Evolutionary conservation across 1,140 invertebrate genomes (phyloP).

Genomic region (Tachypleus tridentatus): DNA sequence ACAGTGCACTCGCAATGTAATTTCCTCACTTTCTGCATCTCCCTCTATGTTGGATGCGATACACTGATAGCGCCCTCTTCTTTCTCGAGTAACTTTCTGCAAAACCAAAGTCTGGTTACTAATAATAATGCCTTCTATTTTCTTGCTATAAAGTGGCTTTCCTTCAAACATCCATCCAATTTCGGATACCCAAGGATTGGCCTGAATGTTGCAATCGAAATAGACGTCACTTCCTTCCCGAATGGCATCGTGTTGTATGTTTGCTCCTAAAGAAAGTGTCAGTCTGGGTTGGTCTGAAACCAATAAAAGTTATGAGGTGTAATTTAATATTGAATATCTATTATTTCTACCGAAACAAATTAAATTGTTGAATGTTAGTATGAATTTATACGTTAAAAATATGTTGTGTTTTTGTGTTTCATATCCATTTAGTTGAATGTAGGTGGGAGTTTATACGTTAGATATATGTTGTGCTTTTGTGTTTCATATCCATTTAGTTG

Average conservation of each 20-base stretch:
- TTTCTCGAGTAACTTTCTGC: slow-evolving; percentile 25
- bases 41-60: slow-evolving; percentile 26
- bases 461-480: no score
- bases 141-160: slow-evolving; percentile 11
- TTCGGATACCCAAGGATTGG: slow-evolving; percentile 24
- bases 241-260: slow-evolving; percentile 63
- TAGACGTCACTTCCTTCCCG: slow-evolving; percentile 68
- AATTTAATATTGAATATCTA: no score
- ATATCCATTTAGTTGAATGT: no score
- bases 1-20: slow-evolving; percentile 23
- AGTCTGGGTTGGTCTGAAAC: slow-evolving; percentile 25
- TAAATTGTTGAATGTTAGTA: no score
- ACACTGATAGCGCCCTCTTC: slow-evolving; percentile 26
- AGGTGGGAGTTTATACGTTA: no score
- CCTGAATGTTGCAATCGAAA: slow-evolving; percentile 59
- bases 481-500: no score
- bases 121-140: slow-evolving; percentile 23
- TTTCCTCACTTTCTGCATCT: slow-evolving; percentile 16
- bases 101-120: slow-evolving; percentile 28
- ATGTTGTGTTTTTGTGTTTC: no score
- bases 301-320: no score
- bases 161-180: slow-evolving; percentile 21
- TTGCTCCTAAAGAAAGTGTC: slow-evolving; percentile 23
- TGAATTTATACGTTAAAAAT: no score
- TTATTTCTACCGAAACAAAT: no score